These are phyloP conservation scores for Ectemnius cavifrons DNA, from an alignment of 2,888 invertebrate genomes.

Conservation along the genomic window DNA sequence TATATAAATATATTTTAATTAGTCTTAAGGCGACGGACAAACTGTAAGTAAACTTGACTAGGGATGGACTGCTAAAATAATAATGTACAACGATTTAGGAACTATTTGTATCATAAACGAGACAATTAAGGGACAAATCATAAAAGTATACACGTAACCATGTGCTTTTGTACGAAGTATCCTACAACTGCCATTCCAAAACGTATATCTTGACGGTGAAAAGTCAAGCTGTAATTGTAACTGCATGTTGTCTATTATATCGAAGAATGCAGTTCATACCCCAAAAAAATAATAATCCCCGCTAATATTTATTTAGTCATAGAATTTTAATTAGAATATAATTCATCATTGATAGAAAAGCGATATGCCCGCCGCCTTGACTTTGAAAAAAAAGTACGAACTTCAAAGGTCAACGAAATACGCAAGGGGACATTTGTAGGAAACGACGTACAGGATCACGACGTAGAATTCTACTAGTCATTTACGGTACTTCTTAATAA, in stretches of 20 bases:
- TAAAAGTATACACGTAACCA: conserved; percentile 63
- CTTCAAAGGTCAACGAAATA: not conserved
- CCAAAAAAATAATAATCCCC: too few species aligned
- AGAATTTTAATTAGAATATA: too few species aligned
- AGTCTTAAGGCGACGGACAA: conserved; percentile 57
- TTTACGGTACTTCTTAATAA: conserved; percentile 48
- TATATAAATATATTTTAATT: conserved; percentile 67
- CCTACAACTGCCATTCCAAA: conserved; percentile 16
- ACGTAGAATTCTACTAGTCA: conserved; percentile 70
- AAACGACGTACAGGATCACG: conserved; percentile 46
- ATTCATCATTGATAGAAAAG: not conserved
- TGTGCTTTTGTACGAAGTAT: conserved; percentile 61
- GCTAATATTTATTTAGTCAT: too few species aligned
- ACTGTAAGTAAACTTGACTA: conserved; percentile 66
- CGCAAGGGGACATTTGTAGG: conserved; percentile 7
- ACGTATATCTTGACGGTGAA: conserved; percentile 15
- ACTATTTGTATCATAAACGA: conserved; percentile 70
- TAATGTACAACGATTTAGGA: conserved; percentile 76
- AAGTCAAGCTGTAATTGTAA: not conserved
- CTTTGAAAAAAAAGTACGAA: conserved; percentile 8
- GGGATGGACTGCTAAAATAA: conserved; percentile 64
- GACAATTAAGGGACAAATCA: conserved; percentile 68
- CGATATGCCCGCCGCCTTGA: not conserved
- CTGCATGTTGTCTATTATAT: conserved; percentile 10
- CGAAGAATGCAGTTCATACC: too few species aligned